Evolutionary conservation across 1,140 invertebrate genomes (phyloP).

Genomic region (Drosophila rhopaloa): DNA sequence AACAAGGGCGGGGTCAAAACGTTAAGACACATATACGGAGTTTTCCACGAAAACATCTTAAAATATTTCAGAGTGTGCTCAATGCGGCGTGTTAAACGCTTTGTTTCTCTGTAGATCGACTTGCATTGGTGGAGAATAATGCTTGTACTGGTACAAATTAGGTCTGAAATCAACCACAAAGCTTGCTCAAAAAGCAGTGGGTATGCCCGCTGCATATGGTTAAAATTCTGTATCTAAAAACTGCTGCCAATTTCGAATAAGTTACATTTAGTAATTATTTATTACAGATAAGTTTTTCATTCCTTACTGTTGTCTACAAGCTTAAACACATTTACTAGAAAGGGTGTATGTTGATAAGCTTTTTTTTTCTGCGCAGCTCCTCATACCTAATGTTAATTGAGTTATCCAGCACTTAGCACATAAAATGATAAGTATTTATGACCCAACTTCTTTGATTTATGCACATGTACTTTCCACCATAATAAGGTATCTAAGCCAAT

Average conservation of each 20-base stretch:
- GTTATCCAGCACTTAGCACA: too few species aligned
- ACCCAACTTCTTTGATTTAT: background rate
- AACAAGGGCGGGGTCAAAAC: constrained; percentile 33
- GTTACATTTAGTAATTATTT: too few species aligned
- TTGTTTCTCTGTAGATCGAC: constrained; percentile 27
- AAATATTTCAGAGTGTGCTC: constrained; percentile 34
- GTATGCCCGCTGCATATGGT: too few species aligned
- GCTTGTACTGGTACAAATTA: background rate
- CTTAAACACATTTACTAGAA: too few species aligned
- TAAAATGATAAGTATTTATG: too few species aligned
- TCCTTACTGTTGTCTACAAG: too few species aligned
- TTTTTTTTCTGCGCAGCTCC: too few species aligned
- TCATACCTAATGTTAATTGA: too few species aligned
- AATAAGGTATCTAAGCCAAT: background rate
- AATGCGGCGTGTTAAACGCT: constrained; percentile 47
- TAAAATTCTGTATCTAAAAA: too few species aligned
- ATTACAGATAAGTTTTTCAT: too few species aligned
- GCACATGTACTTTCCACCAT: background rate
- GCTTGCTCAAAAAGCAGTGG: background rate
- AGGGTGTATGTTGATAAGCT: too few species aligned
- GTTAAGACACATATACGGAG: constrained; percentile 5
- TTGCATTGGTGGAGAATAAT: background rate
- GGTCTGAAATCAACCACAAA: background rate
- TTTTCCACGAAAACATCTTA: constrained; percentile 20
- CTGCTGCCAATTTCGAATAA: too few species aligned